Evolutionary conservation across 2,113 vertebrate genomes (phyloP).

Genomic region (Agelaius phoeniceus): DNA sequence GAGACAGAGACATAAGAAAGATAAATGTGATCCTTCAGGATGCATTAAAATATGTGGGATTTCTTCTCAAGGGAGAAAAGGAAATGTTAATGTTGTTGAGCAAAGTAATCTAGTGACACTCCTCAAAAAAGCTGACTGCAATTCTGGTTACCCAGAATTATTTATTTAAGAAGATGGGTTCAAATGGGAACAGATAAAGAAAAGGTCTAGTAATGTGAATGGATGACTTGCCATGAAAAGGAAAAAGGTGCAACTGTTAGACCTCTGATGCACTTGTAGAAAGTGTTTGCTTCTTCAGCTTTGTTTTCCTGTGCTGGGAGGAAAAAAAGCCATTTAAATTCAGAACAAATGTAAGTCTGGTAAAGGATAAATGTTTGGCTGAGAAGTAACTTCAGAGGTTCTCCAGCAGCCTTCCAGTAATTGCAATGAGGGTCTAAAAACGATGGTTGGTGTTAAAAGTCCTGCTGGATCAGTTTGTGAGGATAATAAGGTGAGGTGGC

Average conservation of each 20-base stretch:
- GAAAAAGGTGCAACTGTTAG: background rate
- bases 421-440: background rate
- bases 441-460: background rate
- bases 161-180: background rate
- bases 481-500: background rate
- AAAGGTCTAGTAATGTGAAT: background rate
- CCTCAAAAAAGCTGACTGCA: background rate
- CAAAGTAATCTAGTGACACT: background rate
- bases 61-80: background rate
- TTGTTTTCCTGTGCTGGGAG: background rate
- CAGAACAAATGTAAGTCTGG: background rate
- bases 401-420: background rate
- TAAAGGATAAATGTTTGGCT: background rate
- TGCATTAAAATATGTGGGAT: background rate
- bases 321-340: background rate
- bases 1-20: background rate
- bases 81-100: background rate
- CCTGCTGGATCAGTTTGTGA: background rate
- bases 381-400: background rate
- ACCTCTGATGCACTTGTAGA: background rate
- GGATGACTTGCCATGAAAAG: background rate
- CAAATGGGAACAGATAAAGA: background rate
- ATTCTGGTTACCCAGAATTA: background rate
- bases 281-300: background rate
- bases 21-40: background rate